A percentile compares a stretch with the other conserved stretches of the same genome.
Conservation (phyloP, 2,113 vertebrate species). For the Platycercus adscitus region DNA sequence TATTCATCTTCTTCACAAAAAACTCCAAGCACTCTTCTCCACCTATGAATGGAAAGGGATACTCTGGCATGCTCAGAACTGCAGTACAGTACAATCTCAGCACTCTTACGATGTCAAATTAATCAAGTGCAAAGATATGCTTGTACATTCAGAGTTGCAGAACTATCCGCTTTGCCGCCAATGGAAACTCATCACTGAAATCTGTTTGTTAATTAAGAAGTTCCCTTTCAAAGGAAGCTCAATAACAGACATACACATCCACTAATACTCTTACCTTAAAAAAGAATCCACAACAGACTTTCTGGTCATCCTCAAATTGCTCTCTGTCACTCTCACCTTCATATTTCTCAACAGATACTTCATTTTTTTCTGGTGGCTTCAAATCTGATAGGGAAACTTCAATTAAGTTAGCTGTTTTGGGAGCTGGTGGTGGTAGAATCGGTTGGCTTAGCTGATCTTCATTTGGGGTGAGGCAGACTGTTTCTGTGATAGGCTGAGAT, state of each 20-base stretch:
- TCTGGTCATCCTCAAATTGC: slow-evolving; percentile 87
- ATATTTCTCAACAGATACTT: slow-evolving; percentile 75
- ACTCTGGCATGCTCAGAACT: not conserved
- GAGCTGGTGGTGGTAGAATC: slow-evolving; percentile 63
- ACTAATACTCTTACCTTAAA: slow-evolving; percentile 86
- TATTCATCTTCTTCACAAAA: not conserved
- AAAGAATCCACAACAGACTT: slow-evolving; percentile 94
- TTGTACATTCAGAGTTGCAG: not conserved
- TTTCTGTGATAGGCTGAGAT: slow-evolving; percentile 86
- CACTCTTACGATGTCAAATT: not conserved
- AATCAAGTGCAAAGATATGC: not conserved
- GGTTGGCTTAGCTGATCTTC: slow-evolving; percentile 78
- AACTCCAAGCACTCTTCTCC: not conserved
- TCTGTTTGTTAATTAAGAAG: not conserved
- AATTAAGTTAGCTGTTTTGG: slow-evolving; percentile 85
- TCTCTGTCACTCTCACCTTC: slow-evolving; percentile 82
- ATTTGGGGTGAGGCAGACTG: slow-evolving; percentile 81
- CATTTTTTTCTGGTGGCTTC: slow-evolving; percentile 83
- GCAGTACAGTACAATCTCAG: not conserved
- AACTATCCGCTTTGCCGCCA: not conserved
- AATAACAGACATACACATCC: not conserved
- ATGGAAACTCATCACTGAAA: not conserved
- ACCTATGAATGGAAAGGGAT: not conserved
- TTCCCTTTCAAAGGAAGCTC: not conserved
- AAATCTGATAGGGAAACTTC: slow-evolving; percentile 92